Conservation (phyloP, 2,888 invertebrate genomes). For the Nomada hirtipes region DNA sequence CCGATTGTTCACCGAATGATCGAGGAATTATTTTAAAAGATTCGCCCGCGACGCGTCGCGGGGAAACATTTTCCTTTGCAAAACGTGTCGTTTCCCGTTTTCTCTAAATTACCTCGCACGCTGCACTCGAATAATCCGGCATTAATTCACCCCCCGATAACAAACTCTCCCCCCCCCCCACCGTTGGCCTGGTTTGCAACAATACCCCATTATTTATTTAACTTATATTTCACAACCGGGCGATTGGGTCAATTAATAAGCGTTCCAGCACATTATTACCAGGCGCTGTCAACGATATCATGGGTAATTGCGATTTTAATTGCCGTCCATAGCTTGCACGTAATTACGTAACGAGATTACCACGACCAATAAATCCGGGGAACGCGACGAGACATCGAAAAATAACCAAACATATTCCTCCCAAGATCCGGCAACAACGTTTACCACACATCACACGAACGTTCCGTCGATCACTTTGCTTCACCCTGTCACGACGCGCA, state of each 20-base stretch:
- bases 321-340: background rate
- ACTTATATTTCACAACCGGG: conserved; percentile 21
- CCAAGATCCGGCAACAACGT: background rate
- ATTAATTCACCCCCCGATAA: conserved; percentile 24
- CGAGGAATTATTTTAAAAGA: conserved; percentile 25
- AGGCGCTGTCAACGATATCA: conserved; percentile 14
- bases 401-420: conserved; percentile 2
- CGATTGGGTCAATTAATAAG: conserved; percentile 44
- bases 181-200: background rate
- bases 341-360: conserved; percentile 24
- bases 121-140: conserved; percentile 13
- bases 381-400: conserved; percentile 14
- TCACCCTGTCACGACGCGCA: background rate
- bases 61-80: background rate
- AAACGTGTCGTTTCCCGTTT: conserved; percentile 1
- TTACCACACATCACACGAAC: conserved; percentile 7
- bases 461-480: conserved; percentile 11
- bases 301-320: conserved; percentile 35
- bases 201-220: conserved; percentile 13
- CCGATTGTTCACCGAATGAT: conserved; percentile 9
- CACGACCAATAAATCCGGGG: conserved; percentile 17
- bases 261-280: conserved; percentile 35
- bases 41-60: background rate
- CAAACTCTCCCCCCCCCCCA: background rate
- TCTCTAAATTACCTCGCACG: background rate